A percentile compares a stretch with the other conserved stretches of the same genome.
Evolutionary conservation across 2,888 invertebrate species (phyloP).

Genomic region (Pyrgus malvae): DNA sequence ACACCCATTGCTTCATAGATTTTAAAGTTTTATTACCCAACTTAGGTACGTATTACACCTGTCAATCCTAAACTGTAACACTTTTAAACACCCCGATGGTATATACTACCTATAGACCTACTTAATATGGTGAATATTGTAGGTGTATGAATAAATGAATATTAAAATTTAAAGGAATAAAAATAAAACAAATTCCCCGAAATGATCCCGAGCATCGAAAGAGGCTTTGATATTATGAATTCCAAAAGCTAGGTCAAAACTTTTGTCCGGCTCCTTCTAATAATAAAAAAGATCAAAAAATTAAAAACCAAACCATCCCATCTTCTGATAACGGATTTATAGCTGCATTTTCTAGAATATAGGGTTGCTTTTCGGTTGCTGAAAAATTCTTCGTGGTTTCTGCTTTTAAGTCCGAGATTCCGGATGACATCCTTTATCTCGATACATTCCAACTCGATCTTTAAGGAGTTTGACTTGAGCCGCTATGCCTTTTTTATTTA

Average conservation of each 20-base stretch:
- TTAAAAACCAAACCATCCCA: constrained; percentile 30
- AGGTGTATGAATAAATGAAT: neutral
- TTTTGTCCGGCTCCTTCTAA: constrained; percentile 59
- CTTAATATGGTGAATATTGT: neutral
- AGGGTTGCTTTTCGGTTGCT: constrained; percentile 47
- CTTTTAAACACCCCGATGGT: too few relatives aligned
- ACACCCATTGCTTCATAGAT: too few relatives aligned
- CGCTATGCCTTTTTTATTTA: constrained; percentile 30
- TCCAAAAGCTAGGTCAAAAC: constrained; percentile 76
- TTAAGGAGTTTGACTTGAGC: constrained; percentile 58
- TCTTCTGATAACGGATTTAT: constrained; percentile 38
- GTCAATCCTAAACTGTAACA: too few relatives aligned
- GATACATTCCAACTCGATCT: constrained; percentile 72
- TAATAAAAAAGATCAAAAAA: constrained; percentile 55
- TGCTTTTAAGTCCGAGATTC: constrained; percentile 64
- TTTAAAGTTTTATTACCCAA: too few relatives aligned
- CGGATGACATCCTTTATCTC: constrained; percentile 80
- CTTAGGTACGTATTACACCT: too few relatives aligned
- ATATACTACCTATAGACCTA: too few relatives aligned
- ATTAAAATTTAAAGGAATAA: neutral
- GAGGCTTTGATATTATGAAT: constrained; percentile 73
- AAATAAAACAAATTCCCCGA: constrained; percentile 55
- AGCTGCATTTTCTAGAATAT: constrained; percentile 44
- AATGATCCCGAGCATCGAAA: constrained; percentile 58
- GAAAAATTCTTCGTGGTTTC: constrained; percentile 47